phyloP scores from a whole-genome alignment of 2,797 vertebrate species.

The Huso huso region DNA sequence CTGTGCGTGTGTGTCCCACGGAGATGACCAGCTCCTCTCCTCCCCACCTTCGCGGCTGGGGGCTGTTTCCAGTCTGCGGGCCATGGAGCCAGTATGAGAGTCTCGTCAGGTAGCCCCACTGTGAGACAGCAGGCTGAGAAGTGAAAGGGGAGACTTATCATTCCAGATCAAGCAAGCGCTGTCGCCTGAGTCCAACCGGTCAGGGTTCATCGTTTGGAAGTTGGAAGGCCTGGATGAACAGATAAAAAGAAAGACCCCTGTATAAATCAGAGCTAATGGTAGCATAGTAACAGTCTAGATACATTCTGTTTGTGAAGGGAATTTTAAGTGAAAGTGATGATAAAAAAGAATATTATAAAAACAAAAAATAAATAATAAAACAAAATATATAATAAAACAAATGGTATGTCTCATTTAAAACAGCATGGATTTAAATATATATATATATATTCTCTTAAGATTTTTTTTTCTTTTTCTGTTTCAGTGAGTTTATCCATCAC shows the following conservation, averaged over 20 bases:
- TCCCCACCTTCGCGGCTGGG: constrained; percentile 23
- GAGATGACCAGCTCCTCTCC: constrained; percentile 45
- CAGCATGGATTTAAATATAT: background rate
- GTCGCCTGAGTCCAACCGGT: no score
- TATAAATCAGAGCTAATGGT: no score
- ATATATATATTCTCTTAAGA: background rate
- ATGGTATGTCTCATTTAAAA: background rate
- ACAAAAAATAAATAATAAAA: background rate
- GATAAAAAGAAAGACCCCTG: no score
- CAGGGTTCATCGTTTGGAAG: no score
- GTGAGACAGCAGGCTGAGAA: constrained; percentile 81
- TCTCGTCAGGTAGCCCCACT: constrained; percentile 71
- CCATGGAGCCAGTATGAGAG: constrained; percentile 69
- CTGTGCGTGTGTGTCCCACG: constrained; percentile 27
- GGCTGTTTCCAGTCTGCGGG: constrained; percentile 54
- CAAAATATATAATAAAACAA: background rate
- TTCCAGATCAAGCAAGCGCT: no score
- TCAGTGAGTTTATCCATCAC: background rate
- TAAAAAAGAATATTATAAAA: no score
- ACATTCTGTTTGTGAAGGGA: no score
- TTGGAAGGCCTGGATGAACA: no score
- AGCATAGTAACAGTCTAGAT: no score
- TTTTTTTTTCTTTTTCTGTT: background rate
- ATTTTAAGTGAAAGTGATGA: no score
- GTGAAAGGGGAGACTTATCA: constrained; percentile 40